phyloP scores from a whole-genome alignment of 2,888 invertebrate species.

The Lochmaea capreae region DNA sequence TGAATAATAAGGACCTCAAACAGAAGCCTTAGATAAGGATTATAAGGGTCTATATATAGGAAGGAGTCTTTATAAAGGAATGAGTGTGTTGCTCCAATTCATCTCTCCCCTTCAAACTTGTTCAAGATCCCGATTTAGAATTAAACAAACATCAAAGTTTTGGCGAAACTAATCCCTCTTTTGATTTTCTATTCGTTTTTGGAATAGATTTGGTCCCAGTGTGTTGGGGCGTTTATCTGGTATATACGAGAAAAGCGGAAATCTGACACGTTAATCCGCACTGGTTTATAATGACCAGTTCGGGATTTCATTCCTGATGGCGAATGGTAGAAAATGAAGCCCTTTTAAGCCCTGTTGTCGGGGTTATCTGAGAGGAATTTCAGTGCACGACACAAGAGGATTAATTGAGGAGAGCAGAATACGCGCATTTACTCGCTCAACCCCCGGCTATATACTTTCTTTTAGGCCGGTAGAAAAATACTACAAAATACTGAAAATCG shows the following conservation, averaged over 20 bases:
- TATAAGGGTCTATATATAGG: slow-evolving; percentile 5
- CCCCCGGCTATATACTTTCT: slow-evolving; percentile 7
- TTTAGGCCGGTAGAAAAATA: neutral
- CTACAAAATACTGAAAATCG: neutral
- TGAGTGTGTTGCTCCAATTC: slow-evolving; percentile 9
- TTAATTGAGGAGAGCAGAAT: slow-evolving; percentile 48
- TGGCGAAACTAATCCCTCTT: slow-evolving; percentile 35
- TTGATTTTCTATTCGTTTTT: slow-evolving; percentile 38
- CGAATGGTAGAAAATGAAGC: slow-evolving; percentile 49
- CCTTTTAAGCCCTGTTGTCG: slow-evolving; percentile 52
- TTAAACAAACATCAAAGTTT: slow-evolving; percentile 37
- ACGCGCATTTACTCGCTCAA: slow-evolving; percentile 17
- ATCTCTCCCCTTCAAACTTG: slow-evolving; percentile 24
- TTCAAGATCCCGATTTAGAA: slow-evolving; percentile 31
- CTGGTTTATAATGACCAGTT: slow-evolving; percentile 48
- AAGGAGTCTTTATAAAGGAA: slow-evolving; percentile 12
- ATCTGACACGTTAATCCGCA: slow-evolving; percentile 40
- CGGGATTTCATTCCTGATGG: slow-evolving; percentile 44
- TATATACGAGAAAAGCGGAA: slow-evolving; percentile 34
- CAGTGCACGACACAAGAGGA: slow-evolving; percentile 53
- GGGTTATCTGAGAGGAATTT: slow-evolving; percentile 51
- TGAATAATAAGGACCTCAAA: slow-evolving; percentile 12
- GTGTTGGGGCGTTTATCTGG: slow-evolving; percentile 26
- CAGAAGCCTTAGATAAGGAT: slow-evolving; percentile 7
- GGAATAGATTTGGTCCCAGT: slow-evolving; percentile 25